Evolutionary conservation across 2,113 vertebrate species (phyloP), one percentile per base, ranked within the genome.

Genomic region (Notiomystis cincta): DNA sequence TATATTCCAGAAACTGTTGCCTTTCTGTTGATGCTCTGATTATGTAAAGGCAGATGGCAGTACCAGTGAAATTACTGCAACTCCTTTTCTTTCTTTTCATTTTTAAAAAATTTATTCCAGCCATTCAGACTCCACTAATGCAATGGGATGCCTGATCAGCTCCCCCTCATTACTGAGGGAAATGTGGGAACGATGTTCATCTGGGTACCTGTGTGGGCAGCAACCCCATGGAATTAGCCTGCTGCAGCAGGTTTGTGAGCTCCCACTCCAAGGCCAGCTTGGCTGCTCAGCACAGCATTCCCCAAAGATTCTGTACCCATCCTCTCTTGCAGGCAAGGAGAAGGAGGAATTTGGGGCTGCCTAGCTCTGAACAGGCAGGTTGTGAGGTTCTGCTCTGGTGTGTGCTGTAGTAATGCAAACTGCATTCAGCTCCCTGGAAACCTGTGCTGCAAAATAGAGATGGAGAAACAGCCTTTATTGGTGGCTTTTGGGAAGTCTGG

Each of bases 381-480:
- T 54, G 23, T 23, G 50, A 45, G 11, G 44, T 65, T 90, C 58
- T 92, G 15, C 35, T 77, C 30, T 51, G 22, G 13, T 40, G 4
- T 11, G 23, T 67, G 72, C 62, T 83, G 17, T 27, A 12, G 48
- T 48, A 72, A 31, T 54, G 47, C 38, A 69, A 73, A 38, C 62
- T 77, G 35, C 69, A 73, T 87, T 84, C 45, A 53, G 50, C 21
- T 70, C 24, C 38, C 40, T 69, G 38, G 42, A 72, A 69, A n/a
- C 12, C 20, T 69, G 27, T 35, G 33, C 64, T 87, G 56, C 23
- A 87, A 35, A 67, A 53, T 1, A 72, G 12, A 28, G 17, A 31
- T 37, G 23, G n/a, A 21, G 23, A 33, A 21, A 48, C 12, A 60
- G 25, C 24, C 42, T n/a, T 0, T 38, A 35, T 2, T 4, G 4